Evolutionary conservation across 2,113 vertebrate genomes (phyloP).

Genomic region (Steatornis caripensis): DNA sequence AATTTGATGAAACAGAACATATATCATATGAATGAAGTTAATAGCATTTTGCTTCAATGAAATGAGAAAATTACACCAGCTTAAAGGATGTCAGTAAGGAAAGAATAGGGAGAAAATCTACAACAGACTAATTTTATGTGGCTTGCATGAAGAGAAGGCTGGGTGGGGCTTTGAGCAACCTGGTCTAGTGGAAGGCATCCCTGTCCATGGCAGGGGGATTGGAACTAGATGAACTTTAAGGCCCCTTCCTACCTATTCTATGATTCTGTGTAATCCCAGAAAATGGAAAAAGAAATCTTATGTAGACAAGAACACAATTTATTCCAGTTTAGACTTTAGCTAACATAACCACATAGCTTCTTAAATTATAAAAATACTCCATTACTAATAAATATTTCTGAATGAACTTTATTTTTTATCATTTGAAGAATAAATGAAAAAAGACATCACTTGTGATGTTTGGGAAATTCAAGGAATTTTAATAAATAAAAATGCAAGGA

Average conservation of each 20-base stretch:
- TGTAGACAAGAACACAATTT: neutral
- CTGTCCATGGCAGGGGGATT: too few species aligned
- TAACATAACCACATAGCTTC: neutral
- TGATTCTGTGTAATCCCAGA: neutral
- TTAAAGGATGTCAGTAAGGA: neutral
- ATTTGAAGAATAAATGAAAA: neutral
- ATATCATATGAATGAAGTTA: neutral
- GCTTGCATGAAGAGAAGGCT: neutral
- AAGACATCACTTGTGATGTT: neutral
- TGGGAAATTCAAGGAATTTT: neutral
- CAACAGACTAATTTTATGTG: neutral
- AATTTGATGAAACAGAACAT: neutral
- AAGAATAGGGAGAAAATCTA: neutral
- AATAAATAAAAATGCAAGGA: neutral
- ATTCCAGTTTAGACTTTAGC: neutral
- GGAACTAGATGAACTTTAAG: too few species aligned
- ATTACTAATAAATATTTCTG: neutral
- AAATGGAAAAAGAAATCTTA: neutral
- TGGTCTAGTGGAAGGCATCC: too few species aligned
- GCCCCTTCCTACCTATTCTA: too few species aligned
- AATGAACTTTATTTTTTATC: neutral
- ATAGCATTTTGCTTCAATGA: neutral
- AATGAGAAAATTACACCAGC: neutral
- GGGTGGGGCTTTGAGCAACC: too few species aligned
- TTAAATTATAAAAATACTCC: neutral